These are phyloP conservation scores for Diadegma fenestrale DNA, from an alignment of 2,888 invertebrate species.

Conservation along the genomic window DNA sequence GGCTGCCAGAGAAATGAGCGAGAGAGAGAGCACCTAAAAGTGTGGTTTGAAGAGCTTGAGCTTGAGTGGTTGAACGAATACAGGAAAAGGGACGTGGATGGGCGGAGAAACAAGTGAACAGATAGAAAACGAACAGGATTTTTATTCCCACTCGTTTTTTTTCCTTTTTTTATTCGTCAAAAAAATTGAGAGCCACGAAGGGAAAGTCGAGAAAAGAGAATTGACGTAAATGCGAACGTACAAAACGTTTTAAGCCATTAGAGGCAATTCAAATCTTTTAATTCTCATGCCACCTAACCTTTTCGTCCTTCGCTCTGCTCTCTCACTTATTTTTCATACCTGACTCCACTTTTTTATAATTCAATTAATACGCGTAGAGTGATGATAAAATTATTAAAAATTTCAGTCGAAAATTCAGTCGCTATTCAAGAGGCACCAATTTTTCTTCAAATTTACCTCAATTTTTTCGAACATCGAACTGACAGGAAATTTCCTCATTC, in stretches of 20 bases:
- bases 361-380: no score
- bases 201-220: conserved; percentile 33
- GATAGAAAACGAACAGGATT: conserved; percentile 33
- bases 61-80: conserved; percentile 38
- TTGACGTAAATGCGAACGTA: conserved; percentile 38
- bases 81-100: conserved; percentile 30
- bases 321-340: neutral
- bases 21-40: conserved; percentile 23
- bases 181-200: neutral
- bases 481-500: neutral
- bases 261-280: conserved; percentile 63
- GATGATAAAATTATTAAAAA: no score
- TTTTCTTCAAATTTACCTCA: no score
- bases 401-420: no score
- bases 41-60: conserved; percentile 33
- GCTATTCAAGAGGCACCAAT: no score
- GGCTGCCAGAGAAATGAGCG: neutral
- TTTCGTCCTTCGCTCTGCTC: neutral
- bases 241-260: conserved; percentile 60
- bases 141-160: conserved; percentile 11
- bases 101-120: conserved; percentile 34
- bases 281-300: conserved; percentile 32
- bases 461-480: no score
- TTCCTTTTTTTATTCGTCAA: conserved; percentile 28
- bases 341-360: neutral